These are phyloP conservation scores for Formica exsecta DNA, from an alignment of 1,140 invertebrate genomes.

Conservation along the genomic window DNA sequence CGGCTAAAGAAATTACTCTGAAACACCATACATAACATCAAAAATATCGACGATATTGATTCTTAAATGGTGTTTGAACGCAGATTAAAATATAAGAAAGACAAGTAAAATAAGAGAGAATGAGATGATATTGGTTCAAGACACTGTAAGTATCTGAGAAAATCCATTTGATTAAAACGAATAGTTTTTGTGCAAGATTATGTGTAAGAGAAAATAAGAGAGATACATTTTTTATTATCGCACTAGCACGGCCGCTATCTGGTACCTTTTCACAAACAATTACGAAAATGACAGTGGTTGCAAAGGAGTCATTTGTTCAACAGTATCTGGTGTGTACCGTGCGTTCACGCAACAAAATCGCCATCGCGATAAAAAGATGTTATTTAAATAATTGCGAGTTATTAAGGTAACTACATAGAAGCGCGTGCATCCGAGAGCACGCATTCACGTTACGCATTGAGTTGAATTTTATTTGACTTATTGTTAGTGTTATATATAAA, in stretches of 20 bases:
- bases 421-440: background rate
- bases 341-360: constrained; percentile 38
- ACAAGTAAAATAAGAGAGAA: background rate
- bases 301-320: constrained; percentile 45
- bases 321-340: background rate
- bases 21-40: background rate
- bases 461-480: constrained; percentile 11
- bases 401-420: constrained; percentile 39
- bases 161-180: background rate
- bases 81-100: background rate
- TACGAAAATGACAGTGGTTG: constrained; percentile 49
- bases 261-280: constrained; percentile 48
- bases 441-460: background rate
- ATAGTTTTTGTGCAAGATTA: constrained; percentile 36
- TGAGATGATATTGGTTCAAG: background rate
- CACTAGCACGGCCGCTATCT: constrained; percentile 37
- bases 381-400: constrained; percentile 57
- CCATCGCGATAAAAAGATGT: constrained; percentile 24
- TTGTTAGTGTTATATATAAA: background rate
- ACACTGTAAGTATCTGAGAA: constrained; percentile 1
- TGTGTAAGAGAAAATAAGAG: background rate
- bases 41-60: background rate
- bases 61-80: background rate
- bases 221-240: constrained; percentile 5
- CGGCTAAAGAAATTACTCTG: background rate